Evolutionary conservation across 2,888 invertebrate species (phyloP), one percentile per base, ranked within the genome.

Genomic region (Metacarcinus magister): DNA sequence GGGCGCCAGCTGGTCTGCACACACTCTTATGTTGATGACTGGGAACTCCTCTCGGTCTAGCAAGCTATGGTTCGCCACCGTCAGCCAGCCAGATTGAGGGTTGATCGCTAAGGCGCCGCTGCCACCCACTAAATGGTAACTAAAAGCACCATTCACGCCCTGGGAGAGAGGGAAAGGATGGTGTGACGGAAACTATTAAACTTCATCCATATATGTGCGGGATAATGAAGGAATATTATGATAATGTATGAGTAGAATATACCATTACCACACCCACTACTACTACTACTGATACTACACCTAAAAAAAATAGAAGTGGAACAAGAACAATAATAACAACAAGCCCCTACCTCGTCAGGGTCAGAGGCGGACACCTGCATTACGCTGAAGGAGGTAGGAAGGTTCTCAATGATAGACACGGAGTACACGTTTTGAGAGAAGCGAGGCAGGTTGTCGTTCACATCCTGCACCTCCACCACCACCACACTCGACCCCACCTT

Each of bases 341-440:
- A 23, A n/a, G 28, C 28, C 87, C n/a, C 39, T 96, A 97, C 97
- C 97, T 99, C 98, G 97, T 99, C 99, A 94, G 98, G 98, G 87
- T 99, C 99, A 0, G 98, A 98, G 0, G 99, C 99, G 97, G 98
- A 98, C 16, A 99, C 98, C 97, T 98, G 98, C 46, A 98, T 97
- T 7, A 98, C 98, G 97, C 98, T 98, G 97, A 98, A 98, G 0
- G 99, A 99, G 97, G 98, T 99, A 0, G 99, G 99, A 48, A 99
- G 98, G 97, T 99, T 99, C 97, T 99, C 99, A 90, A 99, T 99
- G 97, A 99, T 99, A 97, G 99, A 99, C 97, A 99, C 99, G 97
- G 99, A 99, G 97, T 99, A 99, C 97, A 98, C 98, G 97, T 99
- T 99, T 0, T 99, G 99, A 97, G 99, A 99, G 97, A 99, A 99